A percentile compares a stretch with the other conserved stretches of the same genome.
These are phyloP conservation scores for Micromesistius poutassou DNA, from an alignment of 2,797 vertebrate genomes.

Conservation along the genomic window DNA sequence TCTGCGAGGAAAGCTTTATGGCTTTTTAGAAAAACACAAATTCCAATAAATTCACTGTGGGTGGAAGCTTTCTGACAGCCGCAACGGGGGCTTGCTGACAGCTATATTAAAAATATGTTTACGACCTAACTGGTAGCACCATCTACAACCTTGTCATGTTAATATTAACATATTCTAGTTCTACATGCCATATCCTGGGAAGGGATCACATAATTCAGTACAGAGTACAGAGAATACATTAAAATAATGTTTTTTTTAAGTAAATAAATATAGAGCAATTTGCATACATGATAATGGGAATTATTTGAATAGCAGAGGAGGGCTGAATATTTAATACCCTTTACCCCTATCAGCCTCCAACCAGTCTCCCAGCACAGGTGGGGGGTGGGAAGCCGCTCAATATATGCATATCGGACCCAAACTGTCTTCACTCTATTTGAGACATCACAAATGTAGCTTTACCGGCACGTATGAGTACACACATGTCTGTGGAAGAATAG, in stretches of 20 bases:
- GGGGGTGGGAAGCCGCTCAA: neutral
- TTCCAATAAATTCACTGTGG: neutral
- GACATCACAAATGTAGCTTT: neutral
- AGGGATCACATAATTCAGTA: neutral
- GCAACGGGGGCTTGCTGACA: neutral
- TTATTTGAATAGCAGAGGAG: neutral
- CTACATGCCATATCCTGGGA: neutral
- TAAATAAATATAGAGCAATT: neutral
- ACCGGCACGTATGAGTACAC: neutral
- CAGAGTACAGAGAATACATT: neutral
- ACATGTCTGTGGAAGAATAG: neutral
- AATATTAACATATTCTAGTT: neutral
- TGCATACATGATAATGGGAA: neutral
- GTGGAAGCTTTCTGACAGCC: neutral
- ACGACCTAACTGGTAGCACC: neutral
- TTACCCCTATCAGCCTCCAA: neutral
- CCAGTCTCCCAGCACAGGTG: neutral
- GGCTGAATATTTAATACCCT: slow-evolving; percentile 2
- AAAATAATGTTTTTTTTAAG: neutral
- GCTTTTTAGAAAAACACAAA: neutral
- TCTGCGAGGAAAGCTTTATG: neutral
- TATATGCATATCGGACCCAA: neutral
- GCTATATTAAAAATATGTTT: neutral
- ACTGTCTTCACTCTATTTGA: neutral
- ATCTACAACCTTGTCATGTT: neutral